Percentiles rank a stretch among this genome's conserved stretches.
Evolutionary conservation across 1,140 invertebrate species (phyloP).

Genomic region (Bacillus rossius): DNA sequence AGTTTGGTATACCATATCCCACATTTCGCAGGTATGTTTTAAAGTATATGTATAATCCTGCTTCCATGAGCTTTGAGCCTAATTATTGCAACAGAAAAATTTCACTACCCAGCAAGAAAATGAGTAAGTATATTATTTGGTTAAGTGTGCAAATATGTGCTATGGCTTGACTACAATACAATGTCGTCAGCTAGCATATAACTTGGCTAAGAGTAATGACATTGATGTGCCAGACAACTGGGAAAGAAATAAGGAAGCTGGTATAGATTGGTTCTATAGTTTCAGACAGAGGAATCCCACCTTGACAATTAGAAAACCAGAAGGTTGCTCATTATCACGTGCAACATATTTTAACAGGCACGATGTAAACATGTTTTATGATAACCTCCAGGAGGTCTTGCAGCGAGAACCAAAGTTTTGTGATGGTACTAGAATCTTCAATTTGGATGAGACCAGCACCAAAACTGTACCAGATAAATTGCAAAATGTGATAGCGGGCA

Average conservation of each 20-base stretch:
- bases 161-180: slow-evolving; percentile 31
- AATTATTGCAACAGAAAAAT: too few species aligned
- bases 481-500: too few species aligned
- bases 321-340: slow-evolving; percentile 38
- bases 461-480: too few species aligned
- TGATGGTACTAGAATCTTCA: slow-evolving; percentile 25
- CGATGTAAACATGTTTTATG: slow-evolving; percentile 37
- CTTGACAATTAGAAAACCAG: slow-evolving; percentile 37
- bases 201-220: too few species aligned
- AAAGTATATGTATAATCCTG: too few species aligned
- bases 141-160: slow-evolving; percentile 23
- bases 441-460: slow-evolving; percentile 34
- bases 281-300: slow-evolving; percentile 37
- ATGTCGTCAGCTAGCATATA: not conserved
- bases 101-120: too few species aligned
- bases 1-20: too few species aligned
- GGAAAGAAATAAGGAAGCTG: slow-evolving; percentile 32
- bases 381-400: slow-evolving; percentile 33
- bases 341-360: slow-evolving; percentile 42
- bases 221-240: slow-evolving; percentile 9
- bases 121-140: slow-evolving; percentile 1
- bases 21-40: too few species aligned
- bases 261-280: slow-evolving; percentile 34
- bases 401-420: slow-evolving; percentile 13
- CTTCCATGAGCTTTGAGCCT: too few species aligned